Base-by-base conservation (phyloP, 1,140 invertebrate species). In the Parapsyche elsis region DNA sequence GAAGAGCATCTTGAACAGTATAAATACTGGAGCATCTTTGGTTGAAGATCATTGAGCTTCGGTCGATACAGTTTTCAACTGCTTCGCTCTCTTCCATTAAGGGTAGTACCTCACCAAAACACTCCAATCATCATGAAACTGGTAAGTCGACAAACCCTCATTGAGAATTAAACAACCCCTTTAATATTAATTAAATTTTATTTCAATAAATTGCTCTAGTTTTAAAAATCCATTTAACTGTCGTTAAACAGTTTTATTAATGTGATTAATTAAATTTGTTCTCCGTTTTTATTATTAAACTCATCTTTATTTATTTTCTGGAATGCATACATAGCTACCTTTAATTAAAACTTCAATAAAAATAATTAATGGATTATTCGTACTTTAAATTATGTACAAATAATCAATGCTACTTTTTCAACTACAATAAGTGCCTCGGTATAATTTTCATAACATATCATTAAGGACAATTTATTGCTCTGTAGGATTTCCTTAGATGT, bases 21-120 rank as follows among this genome's bases (percentile, higher is more conserved):
- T 83, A 83, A 83, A 83, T 83, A 83, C 79, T 83, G 81, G 81
- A 83, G 81, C 81, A 83, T 83, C 81, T 77, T 83, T 83, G 57
- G 14, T 45, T 21, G 64, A 81, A 71, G 53, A 81, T 81, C 79
- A 80, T 80, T 80, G 67, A 77, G 75, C 24, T 71, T 70, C 53
- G 30, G 61, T 73, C 80, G 81, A 81, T 83, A 79, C 81, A 83
- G 81, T 83, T 83, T 81, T 10, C 45, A 81, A 81, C 79, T 81
- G 80, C 9, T 76, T 61, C 38, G 14, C 77, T 12, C 4, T 77
- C 76, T 7, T 73, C 64, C 26, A 59, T 9, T 26, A 77, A 76
- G 73, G 61, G 81, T 79, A 44, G 76, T 38, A 76, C 71, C 71
- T 61, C 57, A 12, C 64, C 30, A 38, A 38, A 38, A 38, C 30